phyloP scores from a whole-genome alignment of 2,113 vertebrate species.

The Ariopsis seemanni region DNA sequence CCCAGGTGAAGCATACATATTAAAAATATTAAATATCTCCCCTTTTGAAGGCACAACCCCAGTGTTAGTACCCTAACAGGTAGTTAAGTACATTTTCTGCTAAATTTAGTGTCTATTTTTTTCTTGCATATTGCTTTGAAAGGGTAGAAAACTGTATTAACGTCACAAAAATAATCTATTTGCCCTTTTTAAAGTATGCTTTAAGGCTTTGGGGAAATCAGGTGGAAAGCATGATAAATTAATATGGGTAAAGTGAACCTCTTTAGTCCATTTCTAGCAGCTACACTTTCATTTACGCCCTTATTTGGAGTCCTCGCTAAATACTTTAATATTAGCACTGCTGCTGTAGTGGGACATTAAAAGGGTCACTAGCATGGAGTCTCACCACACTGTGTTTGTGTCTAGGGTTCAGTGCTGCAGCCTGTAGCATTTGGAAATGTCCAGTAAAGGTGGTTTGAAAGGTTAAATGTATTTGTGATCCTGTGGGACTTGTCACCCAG shows the following conservation, averaged over 20 bases:
- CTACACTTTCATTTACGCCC: background rate
- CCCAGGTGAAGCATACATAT: too few species aligned
- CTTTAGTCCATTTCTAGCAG: background rate
- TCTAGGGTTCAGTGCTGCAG: background rate
- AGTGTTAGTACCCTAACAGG: background rate
- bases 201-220: background rate
- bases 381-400: background rate
- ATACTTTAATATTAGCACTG: background rate
- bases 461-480: background rate
- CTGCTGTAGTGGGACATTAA: background rate
- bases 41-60: too few species aligned
- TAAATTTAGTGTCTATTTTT: background rate
- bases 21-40: too few species aligned
- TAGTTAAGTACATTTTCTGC: background rate
- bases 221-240: background rate
- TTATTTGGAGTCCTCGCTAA: background rate
- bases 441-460: too few species aligned
- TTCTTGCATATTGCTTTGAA: too few species aligned
- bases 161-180: background rate
- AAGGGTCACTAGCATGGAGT: background rate
- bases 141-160: background rate
- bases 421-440: background rate
- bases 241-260: background rate
- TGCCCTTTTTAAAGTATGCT: background rate
- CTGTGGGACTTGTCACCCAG: background rate